Evolutionary conservation across 1,140 invertebrate species (phyloP).

Genomic region (Eubasilissa regina): DNA sequence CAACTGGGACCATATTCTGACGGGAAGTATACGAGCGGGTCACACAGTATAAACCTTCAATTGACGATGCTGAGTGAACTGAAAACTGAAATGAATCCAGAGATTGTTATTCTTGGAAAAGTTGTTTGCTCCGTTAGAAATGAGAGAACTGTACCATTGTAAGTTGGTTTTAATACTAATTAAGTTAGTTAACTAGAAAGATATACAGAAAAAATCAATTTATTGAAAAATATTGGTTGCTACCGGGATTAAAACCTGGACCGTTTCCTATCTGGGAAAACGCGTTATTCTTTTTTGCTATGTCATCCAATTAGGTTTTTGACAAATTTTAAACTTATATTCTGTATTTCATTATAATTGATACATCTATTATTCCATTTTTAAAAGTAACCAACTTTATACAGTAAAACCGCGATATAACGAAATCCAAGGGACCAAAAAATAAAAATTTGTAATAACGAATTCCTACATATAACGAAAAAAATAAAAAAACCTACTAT

Average conservation of each 20-base stretch:
- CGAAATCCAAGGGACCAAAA: too few species aligned
- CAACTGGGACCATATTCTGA: constrained; percentile 77
- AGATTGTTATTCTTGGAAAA: constrained; percentile 83
- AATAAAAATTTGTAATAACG: too few species aligned
- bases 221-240: background rate
- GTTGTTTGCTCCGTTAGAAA: constrained; percentile 86
- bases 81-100: constrained; percentile 66
- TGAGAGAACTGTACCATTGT: constrained; percentile 84
- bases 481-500: too few species aligned
- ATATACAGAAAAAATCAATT: too few species aligned
- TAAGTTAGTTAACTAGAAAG: too few species aligned
- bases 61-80: constrained; percentile 63
- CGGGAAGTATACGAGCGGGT: constrained; percentile 73
- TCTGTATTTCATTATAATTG: too few species aligned
- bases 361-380: too few species aligned
- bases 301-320: too few species aligned
- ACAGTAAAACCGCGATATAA: too few species aligned
- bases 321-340: too few species aligned
- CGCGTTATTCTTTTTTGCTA: constrained; percentile 2
- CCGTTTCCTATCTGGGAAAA: background rate
- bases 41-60: constrained; percentile 73
- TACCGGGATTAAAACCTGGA: background rate
- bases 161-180: constrained; percentile 60
- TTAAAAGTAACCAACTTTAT: too few species aligned
- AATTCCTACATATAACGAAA: too few species aligned